These are phyloP conservation scores for Montipora capitata DNA, from an alignment of 92 coral and sea anemone species.

Conservation along the genomic window DNA sequence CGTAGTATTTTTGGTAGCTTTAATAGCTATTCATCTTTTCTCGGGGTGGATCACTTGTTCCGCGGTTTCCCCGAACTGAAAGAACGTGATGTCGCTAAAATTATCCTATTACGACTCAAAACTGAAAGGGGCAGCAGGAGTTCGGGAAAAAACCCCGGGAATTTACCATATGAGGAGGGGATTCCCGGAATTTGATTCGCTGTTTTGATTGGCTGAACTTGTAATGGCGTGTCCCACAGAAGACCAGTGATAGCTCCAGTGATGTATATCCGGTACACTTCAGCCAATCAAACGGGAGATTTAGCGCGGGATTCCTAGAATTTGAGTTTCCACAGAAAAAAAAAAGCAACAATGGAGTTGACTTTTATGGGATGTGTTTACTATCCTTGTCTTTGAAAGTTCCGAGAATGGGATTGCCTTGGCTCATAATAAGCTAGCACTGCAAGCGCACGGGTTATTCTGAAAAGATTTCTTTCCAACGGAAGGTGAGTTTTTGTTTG, in stretches of 20 bases:
- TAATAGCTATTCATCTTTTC: not conserved
- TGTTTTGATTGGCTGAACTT: constrained; percentile 60
- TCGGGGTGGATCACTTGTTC: constrained; percentile 8
- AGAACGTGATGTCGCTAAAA: not conserved
- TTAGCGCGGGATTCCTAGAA: constrained; percentile 55
- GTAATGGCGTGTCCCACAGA: constrained; percentile 20
- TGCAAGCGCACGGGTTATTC: not conserved
- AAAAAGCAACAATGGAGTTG: constrained; percentile 17
- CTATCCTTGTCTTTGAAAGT: not conserved
- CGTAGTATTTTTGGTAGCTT: no score
- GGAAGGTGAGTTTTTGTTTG: constrained; percentile 15
- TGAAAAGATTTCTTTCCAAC: constrained; percentile 8
- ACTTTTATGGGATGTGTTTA: constrained; percentile 18
- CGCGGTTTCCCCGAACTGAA: constrained; percentile 36
- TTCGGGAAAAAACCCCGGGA: constrained; percentile 37
- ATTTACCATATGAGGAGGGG: constrained; percentile 61
- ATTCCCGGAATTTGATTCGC: constrained; percentile 61
- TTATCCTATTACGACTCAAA: constrained; percentile 35
- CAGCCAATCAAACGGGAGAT: constrained; percentile 68
- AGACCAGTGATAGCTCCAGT: no score
- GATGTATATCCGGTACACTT: not conserved
- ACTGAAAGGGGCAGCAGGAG: constrained; percentile 22
- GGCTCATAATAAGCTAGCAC: constrained; percentile 28
- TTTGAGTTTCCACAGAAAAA: constrained; percentile 69
- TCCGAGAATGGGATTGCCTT: constrained; percentile 52